Conservation (phyloP, 2,797 vertebrate species). For the Enteromius thamalakanensis region DNA sequence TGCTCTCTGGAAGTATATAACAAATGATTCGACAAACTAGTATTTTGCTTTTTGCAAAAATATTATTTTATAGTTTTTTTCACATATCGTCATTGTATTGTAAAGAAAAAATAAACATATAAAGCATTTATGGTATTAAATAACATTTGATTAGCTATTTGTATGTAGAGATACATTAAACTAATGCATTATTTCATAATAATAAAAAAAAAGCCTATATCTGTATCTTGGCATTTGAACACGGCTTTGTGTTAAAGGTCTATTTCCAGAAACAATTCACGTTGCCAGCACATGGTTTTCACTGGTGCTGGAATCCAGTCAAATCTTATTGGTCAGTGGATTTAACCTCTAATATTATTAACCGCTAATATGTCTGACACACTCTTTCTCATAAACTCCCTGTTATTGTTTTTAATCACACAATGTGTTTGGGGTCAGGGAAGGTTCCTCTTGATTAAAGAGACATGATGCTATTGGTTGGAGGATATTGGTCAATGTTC, state of each 20-base stretch:
- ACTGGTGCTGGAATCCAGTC: slow-evolving; percentile 60
- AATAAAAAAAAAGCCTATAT: not conserved
- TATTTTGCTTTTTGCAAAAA: not conserved
- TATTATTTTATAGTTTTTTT: not conserved
- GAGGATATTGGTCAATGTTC: slow-evolving; percentile 44
- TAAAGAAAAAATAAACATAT: too few relatives aligned
- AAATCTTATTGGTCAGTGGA: slow-evolving; percentile 44
- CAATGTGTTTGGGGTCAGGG: slow-evolving; percentile 52
- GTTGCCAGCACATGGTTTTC: slow-evolving; percentile 63
- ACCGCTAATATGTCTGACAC: not conserved
- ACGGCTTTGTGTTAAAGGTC: not conserved
- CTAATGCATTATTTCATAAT: not conserved
- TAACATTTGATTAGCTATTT: not conserved
- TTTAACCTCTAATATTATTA: slow-evolving; percentile 2
- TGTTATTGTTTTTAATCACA: slow-evolving; percentile 14
- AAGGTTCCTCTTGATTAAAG: slow-evolving; percentile 51
- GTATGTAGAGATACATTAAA: not conserved
- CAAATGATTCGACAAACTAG: not conserved
- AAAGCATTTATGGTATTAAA: not conserved
- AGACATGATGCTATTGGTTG: slow-evolving; percentile 4
- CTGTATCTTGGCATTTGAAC: slow-evolving; percentile 28
- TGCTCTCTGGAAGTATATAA: not conserved
- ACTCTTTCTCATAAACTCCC: not conserved
- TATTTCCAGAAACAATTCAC: slow-evolving; percentile 51
- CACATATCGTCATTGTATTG: not conserved